Evolutionary conservation across 2,888 invertebrate genomes (phyloP).

Genomic region (Clepsis dumicolana): DNA sequence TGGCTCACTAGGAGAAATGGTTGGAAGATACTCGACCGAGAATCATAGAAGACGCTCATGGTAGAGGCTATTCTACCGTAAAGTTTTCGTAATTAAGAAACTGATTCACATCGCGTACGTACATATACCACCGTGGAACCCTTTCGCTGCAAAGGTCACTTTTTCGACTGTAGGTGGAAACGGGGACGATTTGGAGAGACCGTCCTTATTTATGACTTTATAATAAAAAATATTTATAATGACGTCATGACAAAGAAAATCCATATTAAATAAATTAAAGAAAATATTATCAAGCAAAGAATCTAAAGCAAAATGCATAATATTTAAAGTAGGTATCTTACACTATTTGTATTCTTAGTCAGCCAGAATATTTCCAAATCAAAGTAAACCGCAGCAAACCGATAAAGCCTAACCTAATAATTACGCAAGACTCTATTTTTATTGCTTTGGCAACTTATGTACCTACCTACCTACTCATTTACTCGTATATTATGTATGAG

Average conservation of each 20-base stretch:
- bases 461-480: no score
- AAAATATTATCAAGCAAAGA: background rate
- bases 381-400: background rate
- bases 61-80: no score
- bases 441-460: slow-evolving; percentile 1
- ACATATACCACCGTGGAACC: no score
- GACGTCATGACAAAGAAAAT: background rate
- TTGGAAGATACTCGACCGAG: no score
- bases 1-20: no score
- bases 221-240: background rate
- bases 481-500: background rate
- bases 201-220: no score
- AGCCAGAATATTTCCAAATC: background rate
- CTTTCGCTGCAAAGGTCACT: no score
- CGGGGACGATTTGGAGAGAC: no score
- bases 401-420: background rate
- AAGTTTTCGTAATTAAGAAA: no score
- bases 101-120: no score
- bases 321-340: background rate
- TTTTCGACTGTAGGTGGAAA: no score
- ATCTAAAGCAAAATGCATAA: background rate
- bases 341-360: background rate
- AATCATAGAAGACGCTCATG: no score
- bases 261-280: background rate
- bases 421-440: slow-evolving; percentile 9